Evolutionary conservation across 2,888 invertebrate genomes (phyloP).

Genomic region (Gnatocerus cornutus): DNA sequence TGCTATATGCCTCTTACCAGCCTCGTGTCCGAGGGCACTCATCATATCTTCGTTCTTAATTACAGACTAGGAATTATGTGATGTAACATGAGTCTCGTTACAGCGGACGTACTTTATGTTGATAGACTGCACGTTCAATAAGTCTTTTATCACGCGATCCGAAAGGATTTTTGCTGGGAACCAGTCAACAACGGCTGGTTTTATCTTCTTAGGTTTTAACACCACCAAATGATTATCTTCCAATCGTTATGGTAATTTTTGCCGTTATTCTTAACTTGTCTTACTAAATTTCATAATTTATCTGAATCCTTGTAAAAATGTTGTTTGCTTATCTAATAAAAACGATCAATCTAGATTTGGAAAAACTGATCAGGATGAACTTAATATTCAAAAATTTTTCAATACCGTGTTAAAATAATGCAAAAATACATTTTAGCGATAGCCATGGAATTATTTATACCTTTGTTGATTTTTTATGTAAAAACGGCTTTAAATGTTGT

Average conservation of each 20-base stretch:
- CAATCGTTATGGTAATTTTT: too few species aligned
- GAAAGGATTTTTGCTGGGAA: slow-evolving; percentile 24
- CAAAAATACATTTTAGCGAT: too few species aligned
- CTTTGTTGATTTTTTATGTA: not conserved
- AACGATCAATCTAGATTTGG: too few species aligned
- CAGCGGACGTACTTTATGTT: slow-evolving; percentile 65
- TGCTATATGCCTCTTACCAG: slow-evolving; percentile 61
- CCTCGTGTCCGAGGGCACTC: slow-evolving; percentile 58
- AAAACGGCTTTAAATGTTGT: slow-evolving; percentile 7
- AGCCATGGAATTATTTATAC: not conserved
- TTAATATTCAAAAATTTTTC: too few species aligned
- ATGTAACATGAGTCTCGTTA: slow-evolving; percentile 66
- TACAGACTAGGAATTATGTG: slow-evolving; percentile 67
- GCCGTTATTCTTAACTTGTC: too few species aligned
- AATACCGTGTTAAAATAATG: too few species aligned
- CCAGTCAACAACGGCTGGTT: not conserved
- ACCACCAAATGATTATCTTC: too few species aligned
- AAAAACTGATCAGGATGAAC: too few species aligned
- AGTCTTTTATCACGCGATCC: slow-evolving; percentile 52
- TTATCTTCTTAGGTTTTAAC: too few species aligned
- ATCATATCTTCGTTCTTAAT: slow-evolving; percentile 65
- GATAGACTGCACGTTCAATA: slow-evolving; percentile 60
- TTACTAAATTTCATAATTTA: too few species aligned
- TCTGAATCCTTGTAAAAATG: too few species aligned
- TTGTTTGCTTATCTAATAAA: too few species aligned